Conservation (phyloP, 2,113 vertebrate genomes). For the Benitochromis conjunctus region DNA sequence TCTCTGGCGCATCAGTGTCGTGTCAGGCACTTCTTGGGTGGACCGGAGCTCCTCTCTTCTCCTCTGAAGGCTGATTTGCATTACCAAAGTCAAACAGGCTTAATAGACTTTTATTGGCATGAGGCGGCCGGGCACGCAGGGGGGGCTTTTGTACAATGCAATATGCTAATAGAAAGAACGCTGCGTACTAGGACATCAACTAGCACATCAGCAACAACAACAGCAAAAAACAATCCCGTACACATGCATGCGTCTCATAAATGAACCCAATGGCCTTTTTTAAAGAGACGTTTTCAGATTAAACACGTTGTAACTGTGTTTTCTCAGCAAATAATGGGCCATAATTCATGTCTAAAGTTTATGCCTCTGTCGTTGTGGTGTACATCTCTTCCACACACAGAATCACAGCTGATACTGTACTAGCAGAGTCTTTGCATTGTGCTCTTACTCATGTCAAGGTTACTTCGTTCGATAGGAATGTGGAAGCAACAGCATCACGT, state of each 20-base stretch:
- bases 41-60: conserved; percentile 4
- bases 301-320: neutral
- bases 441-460: conserved; percentile 9
- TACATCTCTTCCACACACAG: neutral
- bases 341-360: neutral
- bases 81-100: conserved; percentile 61
- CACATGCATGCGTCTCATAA: neutral
- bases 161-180: conserved; percentile 42
- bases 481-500: neutral
- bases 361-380: neutral
- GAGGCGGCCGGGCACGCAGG: conserved; percentile 1
- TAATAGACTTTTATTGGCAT: conserved; percentile 58
- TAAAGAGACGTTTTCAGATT: neutral
- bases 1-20: conserved; percentile 13
- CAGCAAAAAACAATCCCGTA: neutral
- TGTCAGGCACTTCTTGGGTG: conserved; percentile 1
- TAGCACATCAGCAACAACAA: neutral
- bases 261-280: neutral
- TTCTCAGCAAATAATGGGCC: neutral
- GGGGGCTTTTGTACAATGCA: conserved; percentile 45
- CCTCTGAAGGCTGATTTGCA: conserved; percentile 43
- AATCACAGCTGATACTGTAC: neutral
- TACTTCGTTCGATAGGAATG: neutral
- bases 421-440: neutral
- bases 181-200: conserved; percentile 22